Percentiles rank a stretch among this genome's conserved stretches.
phyloP scores from a whole-genome alignment of 30 jellyfish, hydroid and myxozoan species.

The Cassiopea xamachana region DNA sequence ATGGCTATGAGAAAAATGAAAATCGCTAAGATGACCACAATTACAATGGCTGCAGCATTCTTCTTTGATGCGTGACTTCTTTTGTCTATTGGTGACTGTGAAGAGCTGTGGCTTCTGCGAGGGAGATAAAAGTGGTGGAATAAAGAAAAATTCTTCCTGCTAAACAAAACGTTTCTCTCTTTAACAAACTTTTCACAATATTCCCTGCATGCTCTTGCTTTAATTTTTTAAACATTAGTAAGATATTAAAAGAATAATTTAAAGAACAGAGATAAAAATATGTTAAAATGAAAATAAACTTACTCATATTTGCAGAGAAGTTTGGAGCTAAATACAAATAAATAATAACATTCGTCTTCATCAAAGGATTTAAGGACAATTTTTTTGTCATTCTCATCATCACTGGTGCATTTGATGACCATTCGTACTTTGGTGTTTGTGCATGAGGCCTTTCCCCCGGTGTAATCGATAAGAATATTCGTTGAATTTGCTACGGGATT shows the following conservation, averaged over 20 bases:
- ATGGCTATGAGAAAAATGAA: not conserved
- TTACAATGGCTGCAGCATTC: constrained; percentile 27
- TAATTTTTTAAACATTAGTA: too few species aligned
- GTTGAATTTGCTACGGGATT: constrained; percentile 47
- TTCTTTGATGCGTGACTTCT: constrained; percentile 12
- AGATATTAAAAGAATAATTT: not conserved
- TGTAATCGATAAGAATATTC: constrained; percentile 27
- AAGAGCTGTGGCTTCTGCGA: not conserved
- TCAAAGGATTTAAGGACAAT: not conserved
- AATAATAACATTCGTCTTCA: constrained; percentile 20
- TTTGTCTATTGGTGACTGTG: not conserved
- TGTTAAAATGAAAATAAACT: not conserved
- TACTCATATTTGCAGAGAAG: constrained; percentile 36
- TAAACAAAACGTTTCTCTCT: too few species aligned
- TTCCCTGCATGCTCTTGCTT: too few species aligned
- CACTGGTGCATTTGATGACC: constrained; percentile 39
- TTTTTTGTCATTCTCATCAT: constrained; percentile 17
- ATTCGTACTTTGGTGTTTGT: constrained; percentile 27
- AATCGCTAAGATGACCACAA: constrained; percentile 10
- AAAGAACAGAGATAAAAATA: not conserved
- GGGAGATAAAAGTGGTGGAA: not conserved
- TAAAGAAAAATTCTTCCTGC: not conserved
- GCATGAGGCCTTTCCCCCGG: constrained; percentile 67
- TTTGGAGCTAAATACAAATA: constrained; percentile 32
- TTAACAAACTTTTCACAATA: too few species aligned